phyloP scores from a whole-genome alignment of 2,797 vertebrate genomes.

The Phaenicophaeus curvirostris region DNA sequence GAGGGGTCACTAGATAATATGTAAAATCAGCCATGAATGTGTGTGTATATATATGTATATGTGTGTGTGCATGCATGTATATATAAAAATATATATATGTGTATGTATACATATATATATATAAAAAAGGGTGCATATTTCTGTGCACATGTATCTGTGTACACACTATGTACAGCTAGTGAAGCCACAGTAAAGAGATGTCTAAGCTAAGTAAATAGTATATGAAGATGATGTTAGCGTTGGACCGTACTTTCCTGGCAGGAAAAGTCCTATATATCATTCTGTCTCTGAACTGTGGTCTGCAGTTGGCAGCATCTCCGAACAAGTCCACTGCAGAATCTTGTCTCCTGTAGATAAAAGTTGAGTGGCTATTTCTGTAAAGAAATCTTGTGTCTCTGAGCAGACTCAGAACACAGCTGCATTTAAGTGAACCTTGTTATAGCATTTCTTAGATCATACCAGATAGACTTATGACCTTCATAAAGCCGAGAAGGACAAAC shows the following conservation, averaged over 20 bases:
- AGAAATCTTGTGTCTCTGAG: constrained; percentile 32
- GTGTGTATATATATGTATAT: too few species aligned
- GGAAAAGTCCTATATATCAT: background rate
- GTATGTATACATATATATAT: background rate
- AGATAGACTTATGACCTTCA: constrained; percentile 59
- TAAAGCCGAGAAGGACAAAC: constrained; percentile 58
- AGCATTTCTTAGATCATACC: constrained; percentile 40
- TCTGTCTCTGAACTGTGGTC: background rate
- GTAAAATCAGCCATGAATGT: background rate
- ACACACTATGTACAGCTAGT: background rate
- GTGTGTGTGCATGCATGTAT: background rate
- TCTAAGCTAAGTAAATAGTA: background rate
- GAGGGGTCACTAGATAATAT: background rate
- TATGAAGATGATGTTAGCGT: background rate
- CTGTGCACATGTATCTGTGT: background rate
- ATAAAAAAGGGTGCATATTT: background rate
- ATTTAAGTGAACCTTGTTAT: constrained; percentile 58
- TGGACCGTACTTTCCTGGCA: background rate
- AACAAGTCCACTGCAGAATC: constrained; percentile 10
- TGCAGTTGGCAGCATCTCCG: background rate
- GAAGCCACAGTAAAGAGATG: background rate
- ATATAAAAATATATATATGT: background rate
- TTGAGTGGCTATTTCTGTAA: constrained; percentile 35
- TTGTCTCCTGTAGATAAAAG: constrained; percentile 6
- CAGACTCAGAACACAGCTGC: constrained; percentile 13